These are phyloP conservation scores for Diadumene lineata DNA, from an alignment of 92 coral and sea anemone genomes.

Conservation along the genomic window DNA sequence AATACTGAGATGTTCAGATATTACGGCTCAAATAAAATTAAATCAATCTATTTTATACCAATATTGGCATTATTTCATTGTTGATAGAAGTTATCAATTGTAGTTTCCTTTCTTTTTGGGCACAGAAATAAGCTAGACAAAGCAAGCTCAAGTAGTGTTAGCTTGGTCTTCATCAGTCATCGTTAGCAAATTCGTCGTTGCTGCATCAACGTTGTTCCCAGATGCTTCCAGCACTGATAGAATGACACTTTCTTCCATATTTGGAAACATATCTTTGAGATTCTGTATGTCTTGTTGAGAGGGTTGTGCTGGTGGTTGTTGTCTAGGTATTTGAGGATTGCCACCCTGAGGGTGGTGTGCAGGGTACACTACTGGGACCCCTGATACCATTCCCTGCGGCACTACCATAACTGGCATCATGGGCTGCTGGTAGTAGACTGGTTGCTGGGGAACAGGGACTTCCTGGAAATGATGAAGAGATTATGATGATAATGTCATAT, in stretches of 20 bases:
- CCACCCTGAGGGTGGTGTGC: constrained; percentile 39
- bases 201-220: constrained; percentile 84
- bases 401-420: constrained; percentile 90
- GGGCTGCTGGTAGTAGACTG: constrained; percentile 63
- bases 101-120: too few relatives aligned
- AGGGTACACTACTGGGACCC: constrained; percentile 78
- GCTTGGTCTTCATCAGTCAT: constrained; percentile 56
- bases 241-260: constrained; percentile 92
- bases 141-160: neutral
- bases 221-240: constrained; percentile 89
- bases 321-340: constrained; percentile 52
- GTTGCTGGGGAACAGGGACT: constrained; percentile 55
- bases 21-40: too few relatives aligned
- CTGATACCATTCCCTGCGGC: constrained; percentile 80
- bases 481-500: neutral
- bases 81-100: too few relatives aligned
- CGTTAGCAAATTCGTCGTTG: constrained; percentile 80
- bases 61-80: too few relatives aligned
- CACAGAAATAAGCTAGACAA: too few relatives aligned
- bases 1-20: too few relatives aligned
- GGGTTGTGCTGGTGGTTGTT: constrained; percentile 39
- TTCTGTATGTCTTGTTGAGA: constrained; percentile 70
- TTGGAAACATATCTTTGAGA: constrained; percentile 96
- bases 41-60: too few relatives aligned
- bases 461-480: constrained; percentile 49